A percentile compares a stretch with the other conserved stretches of the same genome.
Conservation (phyloP, 2,888 invertebrate genomes). For the Ophioninae sp. region DNA sequence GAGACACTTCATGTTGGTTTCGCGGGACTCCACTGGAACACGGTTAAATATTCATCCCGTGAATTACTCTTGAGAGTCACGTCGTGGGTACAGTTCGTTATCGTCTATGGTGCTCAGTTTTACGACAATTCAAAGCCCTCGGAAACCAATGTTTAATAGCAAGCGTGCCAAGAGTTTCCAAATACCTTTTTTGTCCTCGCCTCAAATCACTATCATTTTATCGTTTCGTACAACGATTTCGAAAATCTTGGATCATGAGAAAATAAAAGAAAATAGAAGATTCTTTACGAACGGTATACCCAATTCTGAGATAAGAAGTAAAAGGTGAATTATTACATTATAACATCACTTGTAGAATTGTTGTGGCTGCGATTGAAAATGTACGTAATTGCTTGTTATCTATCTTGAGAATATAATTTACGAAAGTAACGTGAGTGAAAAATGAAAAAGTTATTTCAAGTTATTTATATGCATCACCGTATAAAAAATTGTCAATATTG, state of each 20-base stretch:
- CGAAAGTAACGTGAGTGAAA: too few species aligned
- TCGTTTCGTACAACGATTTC: neutral
- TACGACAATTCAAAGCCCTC: slow-evolving; percentile 34
- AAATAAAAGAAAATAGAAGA: neutral
- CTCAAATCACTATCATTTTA: neutral
- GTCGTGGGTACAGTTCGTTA: slow-evolving; percentile 25
- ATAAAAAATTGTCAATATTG: too few species aligned
- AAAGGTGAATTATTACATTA: neutral
- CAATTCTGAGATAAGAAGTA: neutral
- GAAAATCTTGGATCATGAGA: neutral
- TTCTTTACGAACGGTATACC: too few species aligned
- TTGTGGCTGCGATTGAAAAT: neutral
- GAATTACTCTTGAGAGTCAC: slow-evolving; percentile 23
- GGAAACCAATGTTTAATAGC: slow-evolving; percentile 25
- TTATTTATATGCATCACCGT: too few species aligned
- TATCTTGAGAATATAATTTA: too few species aligned
- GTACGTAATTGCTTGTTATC: neutral
- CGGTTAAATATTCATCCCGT: slow-evolving; percentile 42
- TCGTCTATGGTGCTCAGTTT: slow-evolving; percentile 21
- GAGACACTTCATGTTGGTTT: neutral
- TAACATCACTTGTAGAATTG: neutral
- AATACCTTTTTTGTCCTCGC: slow-evolving; percentile 1
- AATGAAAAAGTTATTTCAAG: too few species aligned
- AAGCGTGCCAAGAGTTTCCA: neutral
- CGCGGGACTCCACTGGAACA: slow-evolving; percentile 12